Evolutionary conservation across 2,113 vertebrate genomes (phyloP), one percentile per base, ranked within the genome.

Genomic region (Centropristis striata): DNA sequence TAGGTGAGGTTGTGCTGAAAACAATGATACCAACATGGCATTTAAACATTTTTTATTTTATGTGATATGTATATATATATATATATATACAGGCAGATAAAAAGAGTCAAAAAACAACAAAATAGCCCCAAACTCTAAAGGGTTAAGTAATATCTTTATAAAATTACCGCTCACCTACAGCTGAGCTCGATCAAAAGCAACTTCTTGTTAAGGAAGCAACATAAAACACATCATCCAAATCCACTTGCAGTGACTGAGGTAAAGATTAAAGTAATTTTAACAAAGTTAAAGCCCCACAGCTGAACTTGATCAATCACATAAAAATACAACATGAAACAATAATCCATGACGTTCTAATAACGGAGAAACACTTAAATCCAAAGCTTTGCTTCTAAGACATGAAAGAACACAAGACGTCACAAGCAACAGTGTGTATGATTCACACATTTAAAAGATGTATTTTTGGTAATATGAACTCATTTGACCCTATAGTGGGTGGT

Each of bases 271-370:
- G 58, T 73, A 71, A 74, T 75, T 61, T 75, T 15, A 71, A 69
- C 57, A 70, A 49, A 69, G 66, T 67, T 47, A 67, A n/a, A n/a
- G 65, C 23, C 23, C 25, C 50, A 80, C 78, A 87, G 58, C 80
- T 81, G 77, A 85, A 41, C 27, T 25, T 73, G 41, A 85, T 87
- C 64, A 59, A 18, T 74, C 32, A 70, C 65, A 72, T 84, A 71
- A 81, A 83, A 71, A 50, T 54, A 59, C 57, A 73, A 54, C 70
- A 86, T 78, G 37, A 82, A 66, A 78, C 76, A 78, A 81, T 80
- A 75, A 76, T 81, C 66, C 71, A 85, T 81, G 66, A 78, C 13
- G 1, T 55, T 53, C 53, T 80, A 20, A 67, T 39, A 1, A 57
- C 47, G 5, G 42, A 70, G 70, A 76, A 76, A 57, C 51, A 53